Conservation (phyloP, 2,797 vertebrate genomes). For the Cercopithecus neglectus region DNA sequence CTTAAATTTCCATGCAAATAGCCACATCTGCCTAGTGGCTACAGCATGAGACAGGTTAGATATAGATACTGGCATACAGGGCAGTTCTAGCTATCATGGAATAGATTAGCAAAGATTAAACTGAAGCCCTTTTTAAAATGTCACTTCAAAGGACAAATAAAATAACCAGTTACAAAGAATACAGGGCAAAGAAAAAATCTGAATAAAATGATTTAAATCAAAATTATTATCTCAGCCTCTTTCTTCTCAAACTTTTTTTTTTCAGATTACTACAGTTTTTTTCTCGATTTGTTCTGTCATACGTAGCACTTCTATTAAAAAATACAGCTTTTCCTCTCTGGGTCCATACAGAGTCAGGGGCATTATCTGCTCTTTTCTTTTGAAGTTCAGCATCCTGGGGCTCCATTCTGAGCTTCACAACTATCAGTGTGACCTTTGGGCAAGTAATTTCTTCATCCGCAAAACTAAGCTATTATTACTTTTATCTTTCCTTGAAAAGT, state of each 20-base stretch:
- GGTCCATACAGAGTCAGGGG: background rate
- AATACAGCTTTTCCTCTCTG: background rate
- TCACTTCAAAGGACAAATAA: conserved; percentile 15
- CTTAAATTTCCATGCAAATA: background rate
- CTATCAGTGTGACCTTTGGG: background rate
- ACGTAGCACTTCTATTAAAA: background rate
- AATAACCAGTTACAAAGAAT: background rate
- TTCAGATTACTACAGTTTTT: background rate
- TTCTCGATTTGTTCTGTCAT: background rate
- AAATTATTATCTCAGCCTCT: background rate
- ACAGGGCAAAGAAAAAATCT: background rate
- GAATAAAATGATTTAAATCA: background rate
- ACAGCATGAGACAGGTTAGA: background rate
- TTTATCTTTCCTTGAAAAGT: background rate
- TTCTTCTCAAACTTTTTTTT: background rate
- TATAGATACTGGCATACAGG: background rate
- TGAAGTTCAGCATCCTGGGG: background rate
- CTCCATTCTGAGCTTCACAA: background rate
- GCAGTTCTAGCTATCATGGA: background rate
- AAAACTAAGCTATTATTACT: background rate
- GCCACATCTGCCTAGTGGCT: background rate
- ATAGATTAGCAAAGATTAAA: background rate
- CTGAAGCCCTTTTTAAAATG: background rate
- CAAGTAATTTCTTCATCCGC: background rate
- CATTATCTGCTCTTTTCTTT: background rate